Base-by-base conservation (phyloP, 2,888 invertebrate genomes). In the Sinopyrophorus schimmeli region DNA sequence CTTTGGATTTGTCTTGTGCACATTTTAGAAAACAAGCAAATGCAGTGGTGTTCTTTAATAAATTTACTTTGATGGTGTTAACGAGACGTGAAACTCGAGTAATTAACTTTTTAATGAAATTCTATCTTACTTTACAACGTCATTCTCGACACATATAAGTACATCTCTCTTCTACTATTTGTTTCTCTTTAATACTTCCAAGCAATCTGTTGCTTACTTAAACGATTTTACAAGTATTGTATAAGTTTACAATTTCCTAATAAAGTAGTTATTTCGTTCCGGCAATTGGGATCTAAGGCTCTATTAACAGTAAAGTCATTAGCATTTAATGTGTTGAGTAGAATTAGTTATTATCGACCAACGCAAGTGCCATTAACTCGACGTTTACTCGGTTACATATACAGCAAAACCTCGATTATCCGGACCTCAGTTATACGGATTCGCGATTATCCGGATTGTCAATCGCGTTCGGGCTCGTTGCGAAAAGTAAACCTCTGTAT, bases 241-340 rank as follows among this genome's bases (percentile, higher is more conserved):
- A n/a, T n/a, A n/a, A n/a, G n/a, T n/a, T n/a, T n/a, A n/a, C n/a
- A n/a, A n/a, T n/a, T n/a, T n/a, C n/a, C n/a, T n/a, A n/a, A n/a
- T n/a, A n/a, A n/a, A n/a, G n/a, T n/a, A n/a, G n/a, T n/a, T n/a
- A n/a, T n/a, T n/a, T n/a, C n/a, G n/a, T n/a, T n/a, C n/a, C n/a
- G n/a, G n/a, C n/a, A n/a, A n/a, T n/a, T n/a, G n/a, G n/a, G n/a
- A n/a, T n/a, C n/a, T n/a, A n/a, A n/a, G n/a, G n/a, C n/a, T n/a
- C n/a, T n/a, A n/a, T n/a, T n/a, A n/a, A n/a, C n/a, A 63, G 62
- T 63, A 57, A 55, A 60, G 62, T 64, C 65, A 63, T 65, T 65
- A 65, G 60, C 54, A 56, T 57, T 64, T 59, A 64, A 63, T 61
- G 65, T 65, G 59, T 61, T 57, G 59, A 59, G 56, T 63, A 63